Evolutionary conservation across 2,888 invertebrate species (phyloP).

Genomic region (Bhutanitis thaidina): DNA sequence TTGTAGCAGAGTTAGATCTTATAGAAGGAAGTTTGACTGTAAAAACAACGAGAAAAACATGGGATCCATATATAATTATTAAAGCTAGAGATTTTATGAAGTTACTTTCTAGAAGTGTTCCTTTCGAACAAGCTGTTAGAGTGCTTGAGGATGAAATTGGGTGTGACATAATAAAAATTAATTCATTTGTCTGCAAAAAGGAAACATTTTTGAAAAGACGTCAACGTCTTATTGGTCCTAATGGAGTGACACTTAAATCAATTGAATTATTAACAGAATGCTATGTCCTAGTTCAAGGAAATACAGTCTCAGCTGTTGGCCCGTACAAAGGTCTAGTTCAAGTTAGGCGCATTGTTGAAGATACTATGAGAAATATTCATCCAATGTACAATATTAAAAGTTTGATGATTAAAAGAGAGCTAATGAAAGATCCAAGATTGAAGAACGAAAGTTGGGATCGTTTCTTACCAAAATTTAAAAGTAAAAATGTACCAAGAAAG

Average conservation of each 20-base stretch:
- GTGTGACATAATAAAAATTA: slow-evolving; percentile 98
- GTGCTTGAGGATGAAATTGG: slow-evolving; percentile 94
- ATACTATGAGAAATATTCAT: slow-evolving; percentile 99
- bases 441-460: slow-evolving; percentile 97
- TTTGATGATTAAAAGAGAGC: slow-evolving; percentile 97
- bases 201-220: slow-evolving; percentile 97
- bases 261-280: slow-evolving; percentile 97
- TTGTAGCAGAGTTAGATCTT: slow-evolving; percentile 94
- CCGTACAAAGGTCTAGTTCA: slow-evolving; percentile 94
- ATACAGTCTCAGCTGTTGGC: slow-evolving; percentile 97
- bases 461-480: slow-evolving; percentile 96
- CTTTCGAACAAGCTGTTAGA: slow-evolving; percentile 95
- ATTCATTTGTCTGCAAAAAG: slow-evolving; percentile 91
- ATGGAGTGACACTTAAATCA: slow-evolving; percentile 98
- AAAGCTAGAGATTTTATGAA: slow-evolving; percentile 98
- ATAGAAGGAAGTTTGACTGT: slow-evolving; percentile 97
- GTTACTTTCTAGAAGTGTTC: slow-evolving; percentile 95
- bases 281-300: slow-evolving; percentile 97
- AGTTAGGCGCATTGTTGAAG: slow-evolving; percentile 93
- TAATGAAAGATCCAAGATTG: slow-evolving; percentile 94
- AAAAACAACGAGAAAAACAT: slow-evolving; percentile 96
- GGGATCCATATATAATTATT: slow-evolving; percentile 98
- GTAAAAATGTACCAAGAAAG: slow-evolving; percentile 93
- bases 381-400: slow-evolving; percentile 99
- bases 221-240: slow-evolving; percentile 96